These are phyloP conservation scores for Aegypius monachus DNA, from an alignment of 2,113 vertebrate genomes.

Conservation along the genomic window DNA sequence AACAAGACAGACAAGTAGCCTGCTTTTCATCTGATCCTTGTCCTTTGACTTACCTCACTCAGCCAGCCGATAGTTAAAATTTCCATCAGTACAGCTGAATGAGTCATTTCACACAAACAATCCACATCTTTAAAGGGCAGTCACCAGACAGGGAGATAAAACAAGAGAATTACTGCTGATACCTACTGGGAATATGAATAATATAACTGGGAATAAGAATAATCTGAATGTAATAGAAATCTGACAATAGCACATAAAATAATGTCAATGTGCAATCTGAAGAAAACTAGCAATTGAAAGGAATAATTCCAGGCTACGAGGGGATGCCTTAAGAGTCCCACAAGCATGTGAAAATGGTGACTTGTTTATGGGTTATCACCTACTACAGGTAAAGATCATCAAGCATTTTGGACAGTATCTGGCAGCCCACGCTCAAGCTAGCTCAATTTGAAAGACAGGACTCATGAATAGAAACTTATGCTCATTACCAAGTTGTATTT, in stretches of 20 bases:
- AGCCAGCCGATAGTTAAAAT: not conserved
- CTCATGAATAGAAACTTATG: not conserved
- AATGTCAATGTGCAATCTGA: not conserved
- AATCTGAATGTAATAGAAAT: not conserved
- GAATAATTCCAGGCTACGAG: not conserved
- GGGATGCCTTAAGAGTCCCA: not conserved
- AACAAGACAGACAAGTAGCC: not conserved
- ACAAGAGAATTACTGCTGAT: not conserved
- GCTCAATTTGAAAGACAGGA: not conserved
- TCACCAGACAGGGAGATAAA: not conserved
- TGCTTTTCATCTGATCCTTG: not conserved
- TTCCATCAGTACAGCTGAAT: not conserved
- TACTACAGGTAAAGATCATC: not conserved
- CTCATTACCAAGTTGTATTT: not conserved
- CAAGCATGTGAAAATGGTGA: not conserved
- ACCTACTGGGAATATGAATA: not conserved
- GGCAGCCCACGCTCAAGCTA: not conserved
- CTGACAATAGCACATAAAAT: not conserved
- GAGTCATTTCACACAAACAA: conserved; percentile 12
- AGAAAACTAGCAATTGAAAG: not conserved
- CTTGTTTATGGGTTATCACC: not conserved
- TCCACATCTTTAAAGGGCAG: not conserved
- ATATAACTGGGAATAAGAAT: not conserved
- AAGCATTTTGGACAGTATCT: not conserved
- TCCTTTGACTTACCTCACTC: not conserved